A percentile compares a stretch with the other conserved stretches of the same genome.
Evolutionary conservation across 1,140 invertebrate genomes (phyloP).

Genomic region (Conus ventricosus): DNA sequence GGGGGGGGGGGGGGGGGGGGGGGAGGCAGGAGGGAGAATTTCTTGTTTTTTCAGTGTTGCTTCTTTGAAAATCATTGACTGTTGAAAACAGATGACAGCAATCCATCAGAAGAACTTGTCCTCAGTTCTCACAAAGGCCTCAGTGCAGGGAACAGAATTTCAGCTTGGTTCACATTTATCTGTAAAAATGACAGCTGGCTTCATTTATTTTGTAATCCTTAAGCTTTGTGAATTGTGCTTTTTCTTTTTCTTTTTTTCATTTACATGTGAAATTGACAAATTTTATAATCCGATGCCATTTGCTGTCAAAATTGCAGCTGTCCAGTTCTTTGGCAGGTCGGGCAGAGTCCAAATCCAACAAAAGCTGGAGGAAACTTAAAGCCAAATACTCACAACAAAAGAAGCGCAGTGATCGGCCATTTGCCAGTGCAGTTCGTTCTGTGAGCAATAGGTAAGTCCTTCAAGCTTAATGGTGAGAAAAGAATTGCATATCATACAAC

Average conservation of each 20-base stretch:
- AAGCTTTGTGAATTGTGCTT: neutral
- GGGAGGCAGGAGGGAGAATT: too few relatives aligned
- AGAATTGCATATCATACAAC: neutral
- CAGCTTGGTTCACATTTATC: too few relatives aligned
- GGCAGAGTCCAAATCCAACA: neutral
- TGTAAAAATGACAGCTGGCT: neutral
- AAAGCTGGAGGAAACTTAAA: neutral
- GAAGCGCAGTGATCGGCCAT: neutral
- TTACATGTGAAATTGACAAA: neutral
- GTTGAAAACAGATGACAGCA: too few relatives aligned
- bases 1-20: too few relatives aligned
- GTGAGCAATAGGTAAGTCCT: neutral
- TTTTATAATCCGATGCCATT: neutral
- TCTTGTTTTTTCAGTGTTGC: too few relatives aligned
- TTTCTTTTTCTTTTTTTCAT: neutral
- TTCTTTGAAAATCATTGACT: too few relatives aligned
- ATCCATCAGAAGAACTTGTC: too few relatives aligned
- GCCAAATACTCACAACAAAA: neutral
- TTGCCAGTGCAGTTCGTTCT: neutral
- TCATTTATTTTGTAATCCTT: too few relatives aligned
- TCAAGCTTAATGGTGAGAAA: neutral
- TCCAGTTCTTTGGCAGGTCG: neutral
- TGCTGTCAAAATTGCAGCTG: neutral
- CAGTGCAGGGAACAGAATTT: too few relatives aligned
- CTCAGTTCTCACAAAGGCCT: too few relatives aligned